These are phyloP conservation scores for Lottia gigantea DNA, from an alignment of 2,888 invertebrate genomes.

Conservation along the genomic window DNA sequence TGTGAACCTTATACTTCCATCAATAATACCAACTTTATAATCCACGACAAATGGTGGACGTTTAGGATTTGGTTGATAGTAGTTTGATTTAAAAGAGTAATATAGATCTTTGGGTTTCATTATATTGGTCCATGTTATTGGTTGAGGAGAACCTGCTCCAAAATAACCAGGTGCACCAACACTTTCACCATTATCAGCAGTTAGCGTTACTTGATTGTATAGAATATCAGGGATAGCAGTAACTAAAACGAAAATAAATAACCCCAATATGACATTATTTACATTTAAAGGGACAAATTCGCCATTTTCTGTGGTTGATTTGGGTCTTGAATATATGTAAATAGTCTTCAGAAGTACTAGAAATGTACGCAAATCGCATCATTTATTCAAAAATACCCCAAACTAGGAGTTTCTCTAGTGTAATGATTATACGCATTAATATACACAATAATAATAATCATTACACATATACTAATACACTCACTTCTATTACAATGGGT, in stretches of 20 bases:
- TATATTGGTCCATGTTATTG: constrained; percentile 22
- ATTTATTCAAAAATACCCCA: too few species aligned
- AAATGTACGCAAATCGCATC: too few species aligned
- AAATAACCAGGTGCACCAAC: constrained; percentile 12
- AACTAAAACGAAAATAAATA: constrained; percentile 6
- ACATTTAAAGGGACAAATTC: too few species aligned
- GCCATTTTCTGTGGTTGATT: too few species aligned
- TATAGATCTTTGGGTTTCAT: constrained; percentile 15
- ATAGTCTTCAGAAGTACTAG: too few species aligned
- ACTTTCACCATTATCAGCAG: constrained; percentile 15
- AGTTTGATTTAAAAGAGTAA: neutral
- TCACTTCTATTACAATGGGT: constrained; percentile 25
- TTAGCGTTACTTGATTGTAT: constrained; percentile 15
- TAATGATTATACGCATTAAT: too few species aligned
- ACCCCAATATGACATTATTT: too few species aligned
- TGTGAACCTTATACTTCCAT: neutral
- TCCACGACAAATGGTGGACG: constrained; percentile 13
- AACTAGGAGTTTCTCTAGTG: too few species aligned
- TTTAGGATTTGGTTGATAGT: neutral
- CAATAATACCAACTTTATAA: constrained; percentile 16
- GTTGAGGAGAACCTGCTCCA: constrained; percentile 15
- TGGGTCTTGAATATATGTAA: too few species aligned
- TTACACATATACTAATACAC: neutral
- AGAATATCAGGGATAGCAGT: constrained; percentile 16
- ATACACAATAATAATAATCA: too few species aligned